Base-by-base conservation (phyloP, 1,140 invertebrate species). In the Tetragnatha versicolor region DNA sequence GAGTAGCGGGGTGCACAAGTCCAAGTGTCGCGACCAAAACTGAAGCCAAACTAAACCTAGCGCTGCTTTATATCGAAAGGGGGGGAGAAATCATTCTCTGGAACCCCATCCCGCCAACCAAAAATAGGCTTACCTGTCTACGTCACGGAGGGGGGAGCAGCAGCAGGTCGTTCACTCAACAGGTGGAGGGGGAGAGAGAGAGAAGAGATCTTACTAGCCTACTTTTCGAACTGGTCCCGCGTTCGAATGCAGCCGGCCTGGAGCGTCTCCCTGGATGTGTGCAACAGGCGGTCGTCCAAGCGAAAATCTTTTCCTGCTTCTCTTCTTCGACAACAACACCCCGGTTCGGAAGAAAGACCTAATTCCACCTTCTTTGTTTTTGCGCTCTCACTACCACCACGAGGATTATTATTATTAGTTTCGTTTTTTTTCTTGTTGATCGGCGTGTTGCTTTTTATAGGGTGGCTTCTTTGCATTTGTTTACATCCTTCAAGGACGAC, bases 121-220 rank as follows among this genome's bases (percentile, higher is more conserved):
- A 79, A 79, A 79, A 79, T 79, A 79, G 65, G 76, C 65, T 69
- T 79, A 79, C 76, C 76, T 79, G 73, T 39, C 66, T 60, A 77
- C 73, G 73, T 77, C 73, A 66, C 31, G 22, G 14, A 66, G 29
- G 42, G 42, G 35, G 20, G 42, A 77, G 22, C 22, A 37, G n/a
- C n/a, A n/a, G n/a, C n/a, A n/a, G n/a, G n/a, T n/a, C n/a, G n/a
- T n/a, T n/a, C n/a, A n/a, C n/a, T n/a, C n/a, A n/a, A n/a, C n/a
- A n/a, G n/a, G n/a, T n/a, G n/a, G n/a, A n/a, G n/a, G n/a, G 49
- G 37, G 61, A 66, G 65, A 61, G 58, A 51, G 29, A 31, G 12
- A 20, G 58, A 31, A 27, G 47, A 35, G 58, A 7, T 5, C 37
- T 79, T 58, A 69, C 63, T 79, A 79, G 76, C 76, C 76, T 79